Conservation (phyloP, 2,113 vertebrate species). For the Zapus hudsonius region DNA sequence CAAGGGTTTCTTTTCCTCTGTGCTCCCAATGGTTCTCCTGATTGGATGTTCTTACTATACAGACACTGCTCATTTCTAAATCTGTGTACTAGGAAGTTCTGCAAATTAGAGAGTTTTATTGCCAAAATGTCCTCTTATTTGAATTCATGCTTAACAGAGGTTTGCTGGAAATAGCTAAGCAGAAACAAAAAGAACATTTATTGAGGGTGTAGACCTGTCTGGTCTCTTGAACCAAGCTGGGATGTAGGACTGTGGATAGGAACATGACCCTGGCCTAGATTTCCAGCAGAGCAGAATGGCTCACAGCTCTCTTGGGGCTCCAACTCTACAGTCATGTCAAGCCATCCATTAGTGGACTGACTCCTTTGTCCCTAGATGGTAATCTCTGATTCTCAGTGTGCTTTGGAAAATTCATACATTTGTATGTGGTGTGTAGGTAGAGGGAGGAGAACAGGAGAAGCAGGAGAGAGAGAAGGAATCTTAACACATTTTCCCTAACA, state of each 20-base stretch:
- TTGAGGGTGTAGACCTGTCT: neutral
- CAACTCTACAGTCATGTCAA: neutral
- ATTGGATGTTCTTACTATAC: neutral
- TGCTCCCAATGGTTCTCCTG: neutral
- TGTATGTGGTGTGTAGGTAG: neutral
- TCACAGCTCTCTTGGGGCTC: neutral
- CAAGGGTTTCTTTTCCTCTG: constrained; percentile 7
- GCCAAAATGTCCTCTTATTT: constrained; percentile 15
- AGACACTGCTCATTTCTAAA: neutral
- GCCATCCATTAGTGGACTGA: neutral
- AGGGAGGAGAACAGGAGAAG: no score
- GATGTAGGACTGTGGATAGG: neutral
- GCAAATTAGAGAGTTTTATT: constrained; percentile 31
- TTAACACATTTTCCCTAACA: neutral
- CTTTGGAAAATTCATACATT: neutral
- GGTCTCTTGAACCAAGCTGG: neutral
- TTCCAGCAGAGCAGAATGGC: neutral
- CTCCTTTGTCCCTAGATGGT: constrained; percentile 31
- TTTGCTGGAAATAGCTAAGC: neutral
- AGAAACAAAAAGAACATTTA: constrained; percentile 9
- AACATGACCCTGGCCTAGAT: neutral
- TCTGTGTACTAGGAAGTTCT: constrained; percentile 9
- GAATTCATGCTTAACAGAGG: neutral
- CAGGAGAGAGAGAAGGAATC: neutral
- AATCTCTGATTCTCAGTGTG: constrained; percentile 19